Conservation (phyloP, 2,888 invertebrate species). For the Drosophila aldrichi region DNA sequence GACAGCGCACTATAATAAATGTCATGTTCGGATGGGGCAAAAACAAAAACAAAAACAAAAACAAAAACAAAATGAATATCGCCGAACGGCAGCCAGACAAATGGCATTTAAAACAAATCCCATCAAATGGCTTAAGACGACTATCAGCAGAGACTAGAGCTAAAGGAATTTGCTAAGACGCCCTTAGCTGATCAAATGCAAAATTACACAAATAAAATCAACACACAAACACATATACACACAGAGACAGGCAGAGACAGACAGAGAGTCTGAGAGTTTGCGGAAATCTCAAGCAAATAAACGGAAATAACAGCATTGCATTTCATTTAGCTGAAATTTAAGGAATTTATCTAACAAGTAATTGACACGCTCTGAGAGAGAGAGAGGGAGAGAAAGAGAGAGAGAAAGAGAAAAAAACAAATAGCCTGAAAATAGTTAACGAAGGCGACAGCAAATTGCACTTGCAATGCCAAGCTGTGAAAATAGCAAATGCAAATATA, state of each 20-base stretch:
- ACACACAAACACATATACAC: neutral
- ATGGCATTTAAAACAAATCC: constrained; percentile 28
- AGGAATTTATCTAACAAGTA: constrained; percentile 50
- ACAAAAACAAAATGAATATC: neutral
- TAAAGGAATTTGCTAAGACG: constrained; percentile 17
- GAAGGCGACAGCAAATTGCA: constrained; percentile 22
- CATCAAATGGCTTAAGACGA: constrained; percentile 7
- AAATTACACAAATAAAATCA: constrained; percentile 13
- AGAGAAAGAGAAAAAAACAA: constrained; percentile 17
- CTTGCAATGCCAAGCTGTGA: constrained; percentile 39
- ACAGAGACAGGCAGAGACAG: too few relatives aligned
- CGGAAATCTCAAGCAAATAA: constrained; percentile 45
- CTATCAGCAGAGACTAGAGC: constrained; percentile 19
- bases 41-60: constrained; percentile 1
- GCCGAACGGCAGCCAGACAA: constrained; percentile 16
- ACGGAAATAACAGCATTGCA: constrained; percentile 40
- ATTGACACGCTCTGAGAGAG: constrained; percentile 45
- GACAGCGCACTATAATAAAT: constrained; percentile 1
- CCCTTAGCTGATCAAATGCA: constrained; percentile 27
- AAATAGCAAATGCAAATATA: constrained; percentile 38
- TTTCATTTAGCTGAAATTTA: constrained; percentile 45
- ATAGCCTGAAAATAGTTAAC: constrained; percentile 23
- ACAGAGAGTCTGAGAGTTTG: constrained; percentile 5
- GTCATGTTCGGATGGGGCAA: neutral
- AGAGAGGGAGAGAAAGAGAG: neutral